A percentile compares a stretch with the other conserved stretches of the same genome.
Conservation (phyloP, 2,113 vertebrate genomes). For the Bubo bubo region DNA sequence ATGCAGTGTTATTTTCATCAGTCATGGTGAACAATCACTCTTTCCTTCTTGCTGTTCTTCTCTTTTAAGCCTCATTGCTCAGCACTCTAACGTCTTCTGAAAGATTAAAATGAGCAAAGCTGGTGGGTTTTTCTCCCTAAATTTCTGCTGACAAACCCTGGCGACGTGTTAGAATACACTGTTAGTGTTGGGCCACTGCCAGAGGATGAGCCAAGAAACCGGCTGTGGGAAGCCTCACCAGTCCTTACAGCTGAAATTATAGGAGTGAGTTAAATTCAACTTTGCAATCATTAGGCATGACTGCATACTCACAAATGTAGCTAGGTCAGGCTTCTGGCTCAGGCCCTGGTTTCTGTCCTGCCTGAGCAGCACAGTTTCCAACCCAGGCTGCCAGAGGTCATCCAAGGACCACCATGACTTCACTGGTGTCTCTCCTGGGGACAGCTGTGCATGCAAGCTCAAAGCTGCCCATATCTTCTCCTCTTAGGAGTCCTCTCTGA, state of each 20-base stretch:
- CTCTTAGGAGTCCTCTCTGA: not conserved
- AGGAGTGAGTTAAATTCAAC: not conserved
- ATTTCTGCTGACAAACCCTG: slow-evolving; percentile 25
- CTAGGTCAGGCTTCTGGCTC: not conserved
- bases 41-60: not conserved
- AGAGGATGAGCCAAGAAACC: not conserved
- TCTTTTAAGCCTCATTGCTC: not conserved
- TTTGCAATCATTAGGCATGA: not conserved
- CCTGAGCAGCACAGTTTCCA: not conserved
- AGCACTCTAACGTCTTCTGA: not conserved
- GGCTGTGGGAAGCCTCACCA: rapidly evolving
- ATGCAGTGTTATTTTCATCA: not conserved
- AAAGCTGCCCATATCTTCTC: not conserved
- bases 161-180: not conserved
- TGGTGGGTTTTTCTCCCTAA: not conserved
- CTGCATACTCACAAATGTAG: not conserved
- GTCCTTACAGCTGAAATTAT: not conserved
- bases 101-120: not conserved
- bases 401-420: not conserved
- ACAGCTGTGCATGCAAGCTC: not conserved
- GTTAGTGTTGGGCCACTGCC: not conserved
- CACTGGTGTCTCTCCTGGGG: not conserved
- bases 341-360: not conserved
- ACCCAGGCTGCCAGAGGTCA: not conserved
- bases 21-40: not conserved